phyloP scores from a whole-genome alignment of 2,113 vertebrate genomes.

The Hystrix cristata region DNA sequence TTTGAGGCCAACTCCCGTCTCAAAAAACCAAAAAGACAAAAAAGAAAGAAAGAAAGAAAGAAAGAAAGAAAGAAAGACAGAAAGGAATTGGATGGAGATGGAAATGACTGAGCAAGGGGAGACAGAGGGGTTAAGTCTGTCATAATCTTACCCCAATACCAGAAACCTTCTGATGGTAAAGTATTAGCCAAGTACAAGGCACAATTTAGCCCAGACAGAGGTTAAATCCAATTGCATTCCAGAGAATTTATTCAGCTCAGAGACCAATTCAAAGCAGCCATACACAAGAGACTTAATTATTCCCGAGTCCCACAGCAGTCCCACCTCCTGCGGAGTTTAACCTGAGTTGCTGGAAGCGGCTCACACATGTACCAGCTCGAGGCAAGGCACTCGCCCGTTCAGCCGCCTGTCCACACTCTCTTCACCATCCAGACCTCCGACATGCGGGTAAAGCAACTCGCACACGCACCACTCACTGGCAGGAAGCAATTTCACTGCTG shows the following conservation, averaged over 20 bases:
- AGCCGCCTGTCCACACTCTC: conserved; percentile 63
- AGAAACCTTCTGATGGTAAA: conserved; percentile 16
- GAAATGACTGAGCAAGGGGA: conserved; percentile 23
- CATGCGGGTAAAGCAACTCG: conserved; percentile 67
- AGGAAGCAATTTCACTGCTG: conserved; percentile 57
- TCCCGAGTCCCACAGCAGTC: conserved; percentile 46
- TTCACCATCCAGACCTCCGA: conserved; percentile 69
- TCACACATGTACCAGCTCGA: not conserved
- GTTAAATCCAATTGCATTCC: conserved; percentile 58
- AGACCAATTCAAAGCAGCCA: conserved; percentile 60
- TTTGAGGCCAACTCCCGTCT: too few relatives aligned
- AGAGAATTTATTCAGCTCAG: conserved; percentile 58
- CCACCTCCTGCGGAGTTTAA: conserved; percentile 52
- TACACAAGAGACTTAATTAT: conserved; percentile 63
- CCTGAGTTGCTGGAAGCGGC: conserved; percentile 44
- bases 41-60: too few relatives aligned
- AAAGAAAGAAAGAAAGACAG: not conserved
- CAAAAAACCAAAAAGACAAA: too few relatives aligned
- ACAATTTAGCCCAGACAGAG: conserved; percentile 31
- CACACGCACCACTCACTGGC: conserved; percentile 61
- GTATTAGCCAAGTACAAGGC: conserved; percentile 8
- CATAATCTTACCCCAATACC: not conserved
- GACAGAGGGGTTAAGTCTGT: not conserved
- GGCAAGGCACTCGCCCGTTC: conserved; percentile 35
- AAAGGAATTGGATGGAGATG: not conserved